A percentile compares a stretch with the other conserved stretches of the same genome.
phyloP scores from a whole-genome alignment of 1,140 invertebrate genomes.

The Augochlora pura region DNA sequence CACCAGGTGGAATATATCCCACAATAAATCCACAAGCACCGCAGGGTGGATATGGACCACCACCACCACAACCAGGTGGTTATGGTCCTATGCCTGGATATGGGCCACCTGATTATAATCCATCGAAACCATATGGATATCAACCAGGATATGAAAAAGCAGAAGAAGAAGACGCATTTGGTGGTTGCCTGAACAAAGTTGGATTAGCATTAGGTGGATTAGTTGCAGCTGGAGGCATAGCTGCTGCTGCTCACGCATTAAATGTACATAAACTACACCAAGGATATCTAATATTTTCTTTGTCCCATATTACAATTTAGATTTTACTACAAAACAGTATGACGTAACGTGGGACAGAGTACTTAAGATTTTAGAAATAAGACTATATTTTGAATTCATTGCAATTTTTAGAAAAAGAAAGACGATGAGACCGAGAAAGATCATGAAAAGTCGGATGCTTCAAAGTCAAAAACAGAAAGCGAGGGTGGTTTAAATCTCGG shows the following conservation, averaged over 20 bases:
- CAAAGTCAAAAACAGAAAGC: slow-evolving; percentile 67
- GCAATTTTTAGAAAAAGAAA: slow-evolving; percentile 69
- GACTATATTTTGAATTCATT: neutral
- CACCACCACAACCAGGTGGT: slow-evolving; percentile 56
- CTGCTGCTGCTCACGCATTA: slow-evolving; percentile 74
- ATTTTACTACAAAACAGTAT: no score
- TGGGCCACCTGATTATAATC: slow-evolving; percentile 55
- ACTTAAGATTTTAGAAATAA: no score
- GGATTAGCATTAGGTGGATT: slow-evolving; percentile 75
- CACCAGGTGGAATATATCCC: slow-evolving; percentile 30
- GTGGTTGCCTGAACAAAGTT: slow-evolving; percentile 73
- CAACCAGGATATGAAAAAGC: slow-evolving; percentile 64
- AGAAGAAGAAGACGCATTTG: slow-evolving; percentile 70
- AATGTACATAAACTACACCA: slow-evolving; percentile 63
- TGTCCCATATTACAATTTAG: no score
- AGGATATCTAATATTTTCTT: neutral
- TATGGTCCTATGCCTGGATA: slow-evolving; percentile 53
- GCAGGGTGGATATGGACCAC: slow-evolving; percentile 68
- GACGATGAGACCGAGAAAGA: slow-evolving; percentile 66
- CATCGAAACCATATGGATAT: slow-evolving; percentile 55
- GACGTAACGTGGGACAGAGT: no score
- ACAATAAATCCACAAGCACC: slow-evolving; percentile 37
- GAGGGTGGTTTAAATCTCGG: slow-evolving; percentile 72
- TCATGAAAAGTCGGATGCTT: slow-evolving; percentile 70
- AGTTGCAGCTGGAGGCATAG: slow-evolving; percentile 76